phyloP scores from a whole-genome alignment of 2,113 vertebrate species.

The Triplophysa siluroides region DNA sequence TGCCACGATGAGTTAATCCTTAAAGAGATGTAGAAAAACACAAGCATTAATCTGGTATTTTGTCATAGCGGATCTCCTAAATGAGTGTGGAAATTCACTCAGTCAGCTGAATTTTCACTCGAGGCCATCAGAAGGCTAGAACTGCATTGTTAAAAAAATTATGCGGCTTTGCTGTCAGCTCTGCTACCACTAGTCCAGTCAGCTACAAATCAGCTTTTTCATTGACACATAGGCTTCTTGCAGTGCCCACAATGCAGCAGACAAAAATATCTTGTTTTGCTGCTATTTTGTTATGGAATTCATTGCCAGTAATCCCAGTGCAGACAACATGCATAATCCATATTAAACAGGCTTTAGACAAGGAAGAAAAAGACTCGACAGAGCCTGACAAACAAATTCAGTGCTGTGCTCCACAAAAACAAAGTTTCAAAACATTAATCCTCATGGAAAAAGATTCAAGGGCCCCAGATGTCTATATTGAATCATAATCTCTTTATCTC shows the following conservation, averaged over 20 bases:
- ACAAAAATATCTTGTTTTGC: constrained; percentile 36
- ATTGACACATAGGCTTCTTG: constrained; percentile 6
- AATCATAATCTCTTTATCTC: constrained; percentile 42
- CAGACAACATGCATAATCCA: constrained; percentile 49
- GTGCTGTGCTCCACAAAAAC: constrained; percentile 31
- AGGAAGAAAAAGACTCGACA: constrained; percentile 18
- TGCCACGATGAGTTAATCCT: constrained; percentile 28
- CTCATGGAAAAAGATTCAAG: constrained; percentile 29
- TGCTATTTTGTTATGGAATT: constrained; percentile 24
- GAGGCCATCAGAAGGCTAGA: constrained; percentile 11
- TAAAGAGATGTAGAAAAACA: constrained; percentile 25
- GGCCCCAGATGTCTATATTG: constrained; percentile 48
- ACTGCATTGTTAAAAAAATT: constrained; percentile 17
- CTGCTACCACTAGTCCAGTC: constrained; percentile 19
- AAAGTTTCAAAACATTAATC: constrained; percentile 47
- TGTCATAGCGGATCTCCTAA: constrained; percentile 29
- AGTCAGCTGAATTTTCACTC: constrained; percentile 6
- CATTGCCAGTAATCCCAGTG: constrained; percentile 40
- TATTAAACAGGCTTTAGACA: constrained; percentile 51
- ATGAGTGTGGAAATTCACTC: constrained; percentile 8
- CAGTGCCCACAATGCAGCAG: neutral
- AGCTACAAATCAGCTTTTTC: constrained; percentile 23
- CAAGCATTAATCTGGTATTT: constrained; percentile 26
- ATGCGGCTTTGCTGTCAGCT: constrained; percentile 14
- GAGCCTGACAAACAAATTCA: constrained; percentile 38